These are phyloP conservation scores for Clamator glandarius DNA, from an alignment of 2,797 vertebrate genomes.

Conservation along the genomic window DNA sequence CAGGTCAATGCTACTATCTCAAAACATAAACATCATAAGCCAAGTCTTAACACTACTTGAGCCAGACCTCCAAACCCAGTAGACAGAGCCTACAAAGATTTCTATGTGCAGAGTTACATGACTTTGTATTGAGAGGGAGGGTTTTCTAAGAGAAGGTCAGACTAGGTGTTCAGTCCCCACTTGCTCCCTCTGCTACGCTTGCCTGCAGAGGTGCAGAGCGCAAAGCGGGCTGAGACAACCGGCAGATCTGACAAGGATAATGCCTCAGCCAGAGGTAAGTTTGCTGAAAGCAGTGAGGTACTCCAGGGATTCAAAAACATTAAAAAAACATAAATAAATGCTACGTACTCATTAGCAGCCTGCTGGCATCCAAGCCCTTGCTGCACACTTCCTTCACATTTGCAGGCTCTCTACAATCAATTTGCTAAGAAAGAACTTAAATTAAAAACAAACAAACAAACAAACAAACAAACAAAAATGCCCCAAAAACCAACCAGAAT, in stretches of 20 bases:
- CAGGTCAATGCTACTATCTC: not conserved
- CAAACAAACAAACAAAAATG: too few species aligned
- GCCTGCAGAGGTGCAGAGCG: accelerated
- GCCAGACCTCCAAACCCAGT: not conserved
- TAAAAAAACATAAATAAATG: not conserved
- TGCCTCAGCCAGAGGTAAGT: not conserved
- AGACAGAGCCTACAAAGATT: not conserved
- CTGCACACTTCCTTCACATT: not conserved
- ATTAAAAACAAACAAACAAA: not conserved
- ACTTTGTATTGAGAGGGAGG: accelerated
- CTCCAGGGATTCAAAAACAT: not conserved
- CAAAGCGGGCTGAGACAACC: accelerated
- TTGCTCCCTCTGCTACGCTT: accelerated
- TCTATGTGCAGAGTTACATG: not conserved
- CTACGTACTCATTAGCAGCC: not conserved
- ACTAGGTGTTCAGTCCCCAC: not conserved
- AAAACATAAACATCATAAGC: not conserved
- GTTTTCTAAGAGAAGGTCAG: not conserved
- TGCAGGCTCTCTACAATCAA: not conserved
- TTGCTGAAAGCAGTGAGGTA: not conserved
- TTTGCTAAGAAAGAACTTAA: conserved; percentile 3
- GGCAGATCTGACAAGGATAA: not conserved
- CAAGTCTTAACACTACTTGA: not conserved
- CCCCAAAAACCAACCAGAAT: too few species aligned
- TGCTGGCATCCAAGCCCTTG: not conserved